Evolutionary conservation across 1,140 invertebrate species (phyloP).

Genomic region (Grapholita molesta): DNA sequence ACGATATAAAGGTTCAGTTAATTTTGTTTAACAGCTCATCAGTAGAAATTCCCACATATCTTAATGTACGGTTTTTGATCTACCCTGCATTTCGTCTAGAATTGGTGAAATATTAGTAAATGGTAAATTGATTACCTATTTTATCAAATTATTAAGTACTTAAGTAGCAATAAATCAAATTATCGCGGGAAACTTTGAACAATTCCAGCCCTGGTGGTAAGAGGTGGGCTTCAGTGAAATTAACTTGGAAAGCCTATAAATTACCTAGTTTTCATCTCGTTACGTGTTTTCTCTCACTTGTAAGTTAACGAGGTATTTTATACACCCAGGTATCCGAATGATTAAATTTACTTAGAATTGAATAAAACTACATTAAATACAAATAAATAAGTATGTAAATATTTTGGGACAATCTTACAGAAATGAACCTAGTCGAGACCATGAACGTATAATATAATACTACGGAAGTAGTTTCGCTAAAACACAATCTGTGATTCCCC

Average conservation of each 20-base stretch:
- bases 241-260: slow-evolving; percentile 4
- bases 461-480: too few species aligned
- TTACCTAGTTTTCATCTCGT: neutral
- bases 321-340: neutral
- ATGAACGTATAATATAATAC: too few species aligned
- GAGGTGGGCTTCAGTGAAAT: slow-evolving; percentile 2
- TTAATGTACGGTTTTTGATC: neutral
- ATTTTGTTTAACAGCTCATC: too few species aligned
- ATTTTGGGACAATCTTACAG: too few species aligned
- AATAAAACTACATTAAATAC: too few species aligned
- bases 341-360: neutral
- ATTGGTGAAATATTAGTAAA: neutral
- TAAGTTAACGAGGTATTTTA: neutral
- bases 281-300: neutral
- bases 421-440: too few species aligned
- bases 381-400: too few species aligned
- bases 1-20: too few species aligned
- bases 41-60: too few species aligned
- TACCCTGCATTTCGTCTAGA: neutral
- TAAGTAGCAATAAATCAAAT: neutral
- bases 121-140: neutral
- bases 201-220: neutral
- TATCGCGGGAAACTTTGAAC: neutral
- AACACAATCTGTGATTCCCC: too few species aligned
- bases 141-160: neutral